Percentiles rank a stretch among this genome's conserved stretches.
These are phyloP conservation scores for Melierax canorus DNA, from an alignment of 2,113 vertebrate species.

Conservation along the genomic window DNA sequence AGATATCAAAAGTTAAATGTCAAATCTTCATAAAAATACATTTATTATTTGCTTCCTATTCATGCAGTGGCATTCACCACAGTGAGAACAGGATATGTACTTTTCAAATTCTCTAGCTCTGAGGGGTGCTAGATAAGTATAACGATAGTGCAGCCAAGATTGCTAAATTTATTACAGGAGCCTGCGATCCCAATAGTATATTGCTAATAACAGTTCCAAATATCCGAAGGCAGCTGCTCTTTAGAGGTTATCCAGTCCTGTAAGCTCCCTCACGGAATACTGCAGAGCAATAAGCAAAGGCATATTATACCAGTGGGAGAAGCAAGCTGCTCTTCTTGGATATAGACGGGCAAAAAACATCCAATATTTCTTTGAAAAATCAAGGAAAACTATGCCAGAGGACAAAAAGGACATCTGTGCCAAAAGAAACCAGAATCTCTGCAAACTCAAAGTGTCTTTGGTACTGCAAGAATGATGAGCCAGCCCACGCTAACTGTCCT, in stretches of 20 bases:
- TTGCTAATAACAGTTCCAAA: conserved; percentile 62
- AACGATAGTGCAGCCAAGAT: conserved; percentile 36
- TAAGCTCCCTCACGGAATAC: background rate
- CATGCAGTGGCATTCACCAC: background rate
- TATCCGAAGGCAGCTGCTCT: conserved; percentile 59
- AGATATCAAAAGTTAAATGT: background rate
- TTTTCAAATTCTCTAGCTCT: conserved; percentile 33
- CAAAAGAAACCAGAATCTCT: conserved; percentile 51
- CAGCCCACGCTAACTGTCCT: background rate
- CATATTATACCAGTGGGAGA: conserved; percentile 48
- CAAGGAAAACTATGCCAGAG: conserved; percentile 48
- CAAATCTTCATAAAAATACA: background rate
- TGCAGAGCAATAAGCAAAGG: conserved; percentile 49
- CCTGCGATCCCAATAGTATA: conserved; percentile 59
- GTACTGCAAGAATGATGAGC: background rate
- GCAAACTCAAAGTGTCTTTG: conserved; percentile 4
- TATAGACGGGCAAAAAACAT: conserved; percentile 16
- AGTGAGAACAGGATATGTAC: background rate
- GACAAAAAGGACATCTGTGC: conserved; percentile 54
- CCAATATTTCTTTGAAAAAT: conserved; percentile 60
- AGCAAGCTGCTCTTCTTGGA: conserved; percentile 52
- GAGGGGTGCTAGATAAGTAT: conserved; percentile 31
- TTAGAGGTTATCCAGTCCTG: conserved; percentile 55
- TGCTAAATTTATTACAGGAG: conserved; percentile 59
- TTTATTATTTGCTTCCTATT: background rate